Evolutionary conservation across 2,888 invertebrate genomes (phyloP).

Genomic region (Hanleya hanleyi): DNA sequence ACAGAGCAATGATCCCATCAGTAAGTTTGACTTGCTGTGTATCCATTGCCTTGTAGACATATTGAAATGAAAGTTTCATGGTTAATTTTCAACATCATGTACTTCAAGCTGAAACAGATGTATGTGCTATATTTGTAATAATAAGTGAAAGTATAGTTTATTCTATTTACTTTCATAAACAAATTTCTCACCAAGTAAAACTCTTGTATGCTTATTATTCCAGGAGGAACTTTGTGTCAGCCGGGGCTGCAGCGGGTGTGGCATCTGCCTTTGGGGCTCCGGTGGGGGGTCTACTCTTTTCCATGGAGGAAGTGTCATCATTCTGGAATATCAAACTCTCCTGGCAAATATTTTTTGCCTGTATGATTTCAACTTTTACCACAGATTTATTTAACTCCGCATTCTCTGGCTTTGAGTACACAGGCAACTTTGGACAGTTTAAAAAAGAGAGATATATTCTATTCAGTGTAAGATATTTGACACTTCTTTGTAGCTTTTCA

Average conservation of each 20-base stretch:
- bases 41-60: no score
- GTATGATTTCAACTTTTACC: slow-evolving; percentile 73
- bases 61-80: no score
- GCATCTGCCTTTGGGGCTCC: slow-evolving; percentile 75
- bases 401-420: slow-evolving; percentile 64
- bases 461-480: slow-evolving; percentile 60
- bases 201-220: slow-evolving; percentile 30
- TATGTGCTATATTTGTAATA: no score
- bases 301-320: slow-evolving; percentile 75
- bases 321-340: slow-evolving; percentile 74
- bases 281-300: slow-evolving; percentile 74
- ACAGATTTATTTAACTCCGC: slow-evolving; percentile 72
- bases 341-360: slow-evolving; percentile 75
- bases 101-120: no score
- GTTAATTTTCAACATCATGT: no score
- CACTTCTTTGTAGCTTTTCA: neutral
- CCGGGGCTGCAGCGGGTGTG: slow-evolving; percentile 74
- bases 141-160: no score
- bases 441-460: slow-evolving; percentile 71
- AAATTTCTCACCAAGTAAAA: no score
- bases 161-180: no score
- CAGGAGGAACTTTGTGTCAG: slow-evolving; percentile 72
- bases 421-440: slow-evolving; percentile 70
- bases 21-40: no score
- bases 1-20: no score